phyloP scores from a whole-genome alignment of 2,888 invertebrate genomes.

The Phengaris arion region DNA sequence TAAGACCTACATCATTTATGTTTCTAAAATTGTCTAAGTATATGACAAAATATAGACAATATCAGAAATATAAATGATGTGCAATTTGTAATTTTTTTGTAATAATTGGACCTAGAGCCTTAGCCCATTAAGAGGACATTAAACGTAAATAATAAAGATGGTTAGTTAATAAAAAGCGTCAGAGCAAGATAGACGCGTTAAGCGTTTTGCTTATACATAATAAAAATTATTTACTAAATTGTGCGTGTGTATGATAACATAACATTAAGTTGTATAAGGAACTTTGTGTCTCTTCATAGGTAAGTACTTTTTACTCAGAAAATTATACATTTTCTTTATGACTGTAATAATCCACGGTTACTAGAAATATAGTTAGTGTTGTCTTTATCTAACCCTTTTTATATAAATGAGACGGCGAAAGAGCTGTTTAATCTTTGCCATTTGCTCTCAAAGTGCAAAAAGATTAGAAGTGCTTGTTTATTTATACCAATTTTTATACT shows the following conservation, averaged over 20 bases:
- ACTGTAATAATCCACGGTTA: background rate
- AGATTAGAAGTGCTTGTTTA: background rate
- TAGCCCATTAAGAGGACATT: background rate
- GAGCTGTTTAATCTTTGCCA: background rate
- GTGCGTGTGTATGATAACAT: background rate
- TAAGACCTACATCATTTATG: no score
- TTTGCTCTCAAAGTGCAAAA: background rate
- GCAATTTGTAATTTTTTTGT: background rate
- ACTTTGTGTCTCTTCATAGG: background rate
- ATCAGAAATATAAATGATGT: no score
- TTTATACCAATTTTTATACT: no score
- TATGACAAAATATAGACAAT: no score
- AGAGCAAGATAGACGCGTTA: background rate
- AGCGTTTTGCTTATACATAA: background rate
- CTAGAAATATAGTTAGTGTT: background rate
- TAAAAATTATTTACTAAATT: background rate
- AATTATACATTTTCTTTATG: background rate
- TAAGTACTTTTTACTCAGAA: background rate
- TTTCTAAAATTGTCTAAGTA: no score
- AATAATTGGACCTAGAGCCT: background rate
- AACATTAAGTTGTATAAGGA: background rate
- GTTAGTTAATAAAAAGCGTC: background rate
- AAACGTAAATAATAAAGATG: background rate
- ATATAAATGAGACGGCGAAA: background rate
- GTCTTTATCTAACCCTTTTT: background rate